phyloP scores from a whole-genome alignment of 2,888 invertebrate genomes.

The Chrysodeixis includens region DNA sequence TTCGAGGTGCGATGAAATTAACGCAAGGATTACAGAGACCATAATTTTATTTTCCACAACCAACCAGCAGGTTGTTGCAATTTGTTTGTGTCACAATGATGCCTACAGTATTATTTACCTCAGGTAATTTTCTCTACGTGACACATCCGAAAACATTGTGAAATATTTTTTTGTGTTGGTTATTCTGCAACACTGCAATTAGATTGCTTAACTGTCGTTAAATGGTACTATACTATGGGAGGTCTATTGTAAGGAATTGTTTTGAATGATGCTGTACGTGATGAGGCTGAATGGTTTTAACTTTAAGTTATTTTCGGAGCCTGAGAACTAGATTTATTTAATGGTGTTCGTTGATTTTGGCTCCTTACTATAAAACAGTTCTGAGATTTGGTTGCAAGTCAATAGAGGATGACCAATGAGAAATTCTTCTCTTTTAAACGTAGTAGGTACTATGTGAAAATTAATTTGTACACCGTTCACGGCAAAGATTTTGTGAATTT shows the following conservation, averaged over 20 bases:
- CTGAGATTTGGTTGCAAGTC: too few relatives aligned
- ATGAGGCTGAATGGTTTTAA: not conserved
- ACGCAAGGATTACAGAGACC: slow-evolving; percentile 5
- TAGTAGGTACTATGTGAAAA: too few relatives aligned
- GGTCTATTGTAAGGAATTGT: slow-evolving; percentile 25
- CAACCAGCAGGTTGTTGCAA: slow-evolving; percentile 53
- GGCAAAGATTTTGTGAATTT: too few relatives aligned
- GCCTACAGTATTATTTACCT: slow-evolving; percentile 61
- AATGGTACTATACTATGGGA: slow-evolving; percentile 11
- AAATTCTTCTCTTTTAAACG: too few relatives aligned
- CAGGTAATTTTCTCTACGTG: slow-evolving; percentile 65
- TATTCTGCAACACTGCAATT: slow-evolving; percentile 45
- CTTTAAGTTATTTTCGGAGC: not conserved
- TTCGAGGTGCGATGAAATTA: not conserved
- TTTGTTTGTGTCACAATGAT: slow-evolving; percentile 66
- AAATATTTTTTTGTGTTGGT: slow-evolving; percentile 48
- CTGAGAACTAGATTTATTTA: not conserved
- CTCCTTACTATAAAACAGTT: not conserved
- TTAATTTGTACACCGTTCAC: too few relatives aligned
- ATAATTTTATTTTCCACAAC: slow-evolving; percentile 57
- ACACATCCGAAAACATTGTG: slow-evolving; percentile 69
- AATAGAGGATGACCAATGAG: too few relatives aligned
- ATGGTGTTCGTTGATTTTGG: not conserved
- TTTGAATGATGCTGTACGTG: slow-evolving; percentile 14
- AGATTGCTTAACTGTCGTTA: slow-evolving; percentile 34